Percentiles rank a stretch among this genome's conserved stretches.
Evolutionary conservation across 2,888 invertebrate genomes (phyloP).

Genomic region (Plagiodera versicolora): DNA sequence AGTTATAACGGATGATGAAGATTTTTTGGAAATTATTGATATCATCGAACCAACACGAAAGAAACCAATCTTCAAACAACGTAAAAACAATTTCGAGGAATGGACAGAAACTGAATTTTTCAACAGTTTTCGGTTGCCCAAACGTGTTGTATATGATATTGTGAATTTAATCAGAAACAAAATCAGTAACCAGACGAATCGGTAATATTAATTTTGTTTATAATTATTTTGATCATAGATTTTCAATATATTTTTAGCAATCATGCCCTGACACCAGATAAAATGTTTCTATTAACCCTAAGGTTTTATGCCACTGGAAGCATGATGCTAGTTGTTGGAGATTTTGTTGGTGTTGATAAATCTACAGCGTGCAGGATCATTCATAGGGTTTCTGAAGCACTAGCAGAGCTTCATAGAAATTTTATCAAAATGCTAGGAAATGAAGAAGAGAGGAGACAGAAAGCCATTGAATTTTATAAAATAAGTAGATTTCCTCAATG

Average conservation of each 20-base stretch:
- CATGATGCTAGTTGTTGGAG: slow-evolving; percentile 1
- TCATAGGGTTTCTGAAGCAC: slow-evolving; percentile 1
- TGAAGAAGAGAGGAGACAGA: not conserved
- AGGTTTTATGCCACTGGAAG: slow-evolving; percentile 16
- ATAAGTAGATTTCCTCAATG: slow-evolving; percentile 28
- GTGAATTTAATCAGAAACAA: not conserved
- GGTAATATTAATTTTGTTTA: not conserved
- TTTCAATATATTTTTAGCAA: slow-evolving; percentile 10
- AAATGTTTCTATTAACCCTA: slow-evolving; percentile 11
- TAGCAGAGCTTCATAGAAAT: not conserved
- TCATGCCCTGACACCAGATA: slow-evolving; percentile 10
- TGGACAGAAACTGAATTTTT: not conserved
- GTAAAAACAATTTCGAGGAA: not conserved
- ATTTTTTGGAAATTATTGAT: slow-evolving; percentile 6
- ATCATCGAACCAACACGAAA: slow-evolving; percentile 7
- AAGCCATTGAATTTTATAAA: slow-evolving; percentile 5
- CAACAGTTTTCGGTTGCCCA: not conserved
- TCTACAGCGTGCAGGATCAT: slow-evolving; percentile 7
- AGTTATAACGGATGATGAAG: slow-evolving; percentile 6
- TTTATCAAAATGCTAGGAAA: slow-evolving; percentile 11
- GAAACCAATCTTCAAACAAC: slow-evolving; percentile 4
- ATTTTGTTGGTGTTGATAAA: slow-evolving; percentile 13
- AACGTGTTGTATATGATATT: not conserved
- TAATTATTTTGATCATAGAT: not conserved
- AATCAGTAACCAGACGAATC: slow-evolving; percentile 5